These are phyloP conservation scores for Pteruthius melanotis DNA, from an alignment of 2,113 vertebrate species.

Conservation along the genomic window DNA sequence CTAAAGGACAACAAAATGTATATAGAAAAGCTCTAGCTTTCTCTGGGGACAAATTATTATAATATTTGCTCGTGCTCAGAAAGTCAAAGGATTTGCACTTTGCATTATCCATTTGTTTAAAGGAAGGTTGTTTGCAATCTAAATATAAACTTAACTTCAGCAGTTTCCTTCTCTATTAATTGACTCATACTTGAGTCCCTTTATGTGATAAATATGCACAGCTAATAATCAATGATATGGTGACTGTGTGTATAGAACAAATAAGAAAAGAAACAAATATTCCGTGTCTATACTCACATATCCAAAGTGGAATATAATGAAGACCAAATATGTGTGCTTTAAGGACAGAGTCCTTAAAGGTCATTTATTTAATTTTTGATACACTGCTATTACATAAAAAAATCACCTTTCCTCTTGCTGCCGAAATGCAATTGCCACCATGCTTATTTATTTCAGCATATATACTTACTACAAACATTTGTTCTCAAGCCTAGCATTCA, in stretches of 20 bases:
- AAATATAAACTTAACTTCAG: constrained; percentile 35
- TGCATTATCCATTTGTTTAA: constrained; percentile 8
- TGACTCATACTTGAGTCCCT: constrained; percentile 12
- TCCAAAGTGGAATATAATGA: background rate
- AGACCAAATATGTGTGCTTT: background rate
- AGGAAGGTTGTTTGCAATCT: constrained; percentile 9
- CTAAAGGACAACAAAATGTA: background rate
- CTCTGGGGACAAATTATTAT: constrained; percentile 18
- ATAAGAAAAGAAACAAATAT: constrained; percentile 32
- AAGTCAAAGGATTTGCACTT: constrained; percentile 42
- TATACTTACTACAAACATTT: background rate
- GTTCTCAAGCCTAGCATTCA: background rate
- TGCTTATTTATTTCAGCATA: background rate
- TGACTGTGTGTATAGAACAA: constrained; percentile 32
- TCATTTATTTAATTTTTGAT: background rate
- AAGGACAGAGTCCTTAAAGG: background rate
- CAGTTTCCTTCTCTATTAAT: background rate
- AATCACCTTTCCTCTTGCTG: background rate
- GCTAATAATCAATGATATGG: constrained; percentile 24
- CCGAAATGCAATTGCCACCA: rapidly evolving
- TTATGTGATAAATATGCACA: constrained; percentile 21
- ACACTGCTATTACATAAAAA: background rate
- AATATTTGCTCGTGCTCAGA: constrained; percentile 13
- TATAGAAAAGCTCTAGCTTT: background rate
- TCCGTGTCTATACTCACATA: background rate